phyloP scores from a whole-genome alignment of 2,888 invertebrate genomes.

The Andrena flavipes region DNA sequence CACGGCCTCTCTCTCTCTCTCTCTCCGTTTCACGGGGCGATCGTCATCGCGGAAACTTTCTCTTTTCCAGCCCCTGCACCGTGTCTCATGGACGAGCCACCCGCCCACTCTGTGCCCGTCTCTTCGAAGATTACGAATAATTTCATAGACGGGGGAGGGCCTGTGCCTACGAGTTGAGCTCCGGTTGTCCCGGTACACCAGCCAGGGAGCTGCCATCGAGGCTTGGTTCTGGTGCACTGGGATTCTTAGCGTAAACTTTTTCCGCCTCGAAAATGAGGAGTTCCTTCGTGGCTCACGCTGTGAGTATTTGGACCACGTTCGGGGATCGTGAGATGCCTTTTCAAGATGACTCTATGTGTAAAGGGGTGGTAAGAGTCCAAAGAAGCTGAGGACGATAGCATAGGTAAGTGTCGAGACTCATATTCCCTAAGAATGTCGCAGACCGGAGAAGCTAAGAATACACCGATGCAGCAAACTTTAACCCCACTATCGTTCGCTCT shows the following conservation, averaged over 20 bases:
- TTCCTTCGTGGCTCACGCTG: background rate
- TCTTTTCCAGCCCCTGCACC: background rate
- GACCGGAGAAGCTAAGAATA: too few relatives aligned
- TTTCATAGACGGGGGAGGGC: conserved; percentile 41
- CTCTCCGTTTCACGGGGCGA: conserved; percentile 28
- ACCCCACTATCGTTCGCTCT: background rate
- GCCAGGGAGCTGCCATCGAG: conserved; percentile 13
- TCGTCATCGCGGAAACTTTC: conserved; percentile 41
- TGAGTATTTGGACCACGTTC: conserved; percentile 5
- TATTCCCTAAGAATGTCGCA: too few relatives aligned
- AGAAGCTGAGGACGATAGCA: too few relatives aligned
- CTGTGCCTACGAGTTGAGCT: conserved; percentile 1
- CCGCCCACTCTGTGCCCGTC: background rate
- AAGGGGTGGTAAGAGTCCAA: too few relatives aligned
- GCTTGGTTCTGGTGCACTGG: background rate
- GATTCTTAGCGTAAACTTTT: conserved; percentile 6
- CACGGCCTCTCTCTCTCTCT: conserved; percentile 19
- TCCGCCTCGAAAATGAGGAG: background rate
- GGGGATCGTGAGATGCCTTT: background rate
- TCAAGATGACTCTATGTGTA: too few relatives aligned
- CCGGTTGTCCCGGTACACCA: conserved; percentile 17
- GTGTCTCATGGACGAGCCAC: conserved; percentile 1
- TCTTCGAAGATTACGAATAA: conserved; percentile 64
- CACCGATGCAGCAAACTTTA: background rate
- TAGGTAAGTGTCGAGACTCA: too few relatives aligned